Evolutionary conservation across 1,140 invertebrate species (phyloP).

Genomic region (Euwallacea similis): DNA sequence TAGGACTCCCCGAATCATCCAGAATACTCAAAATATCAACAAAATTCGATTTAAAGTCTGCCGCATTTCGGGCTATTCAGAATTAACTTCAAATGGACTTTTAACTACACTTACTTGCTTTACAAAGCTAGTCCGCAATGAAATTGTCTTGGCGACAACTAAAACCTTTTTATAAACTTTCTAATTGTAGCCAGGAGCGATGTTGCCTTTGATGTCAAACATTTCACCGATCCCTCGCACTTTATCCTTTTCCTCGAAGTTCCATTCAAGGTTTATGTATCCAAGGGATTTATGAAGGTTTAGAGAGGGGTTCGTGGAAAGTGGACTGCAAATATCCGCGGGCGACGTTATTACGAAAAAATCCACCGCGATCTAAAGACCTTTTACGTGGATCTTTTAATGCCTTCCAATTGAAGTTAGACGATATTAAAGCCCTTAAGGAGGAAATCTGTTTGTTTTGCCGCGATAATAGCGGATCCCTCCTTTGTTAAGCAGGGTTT

Average conservation of each 20-base stretch:
- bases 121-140: too few relatives aligned
- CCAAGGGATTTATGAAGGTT: conserved; percentile 17
- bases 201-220: too few relatives aligned
- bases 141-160: too few relatives aligned
- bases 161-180: too few relatives aligned
- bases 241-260: background rate
- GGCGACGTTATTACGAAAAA: conserved; percentile 20
- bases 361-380: background rate
- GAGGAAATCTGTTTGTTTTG: background rate
- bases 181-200: too few relatives aligned
- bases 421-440: background rate
- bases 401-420: background rate
- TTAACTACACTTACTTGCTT: too few relatives aligned
- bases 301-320: conserved; percentile 10
- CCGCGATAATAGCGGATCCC: background rate
- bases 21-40: too few relatives aligned
- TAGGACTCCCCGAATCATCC: too few relatives aligned
- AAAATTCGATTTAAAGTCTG: too few relatives aligned
- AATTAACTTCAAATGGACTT: too few relatives aligned
- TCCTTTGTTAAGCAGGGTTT: background rate
- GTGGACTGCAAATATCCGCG: conserved; percentile 13
- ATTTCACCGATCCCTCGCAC: background rate
- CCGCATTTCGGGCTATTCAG: too few relatives aligned
- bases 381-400: background rate
- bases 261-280: conserved; percentile 16